Conservation (phyloP, 2,888 invertebrate genomes). For the Synanthedon vespiformis region DNA sequence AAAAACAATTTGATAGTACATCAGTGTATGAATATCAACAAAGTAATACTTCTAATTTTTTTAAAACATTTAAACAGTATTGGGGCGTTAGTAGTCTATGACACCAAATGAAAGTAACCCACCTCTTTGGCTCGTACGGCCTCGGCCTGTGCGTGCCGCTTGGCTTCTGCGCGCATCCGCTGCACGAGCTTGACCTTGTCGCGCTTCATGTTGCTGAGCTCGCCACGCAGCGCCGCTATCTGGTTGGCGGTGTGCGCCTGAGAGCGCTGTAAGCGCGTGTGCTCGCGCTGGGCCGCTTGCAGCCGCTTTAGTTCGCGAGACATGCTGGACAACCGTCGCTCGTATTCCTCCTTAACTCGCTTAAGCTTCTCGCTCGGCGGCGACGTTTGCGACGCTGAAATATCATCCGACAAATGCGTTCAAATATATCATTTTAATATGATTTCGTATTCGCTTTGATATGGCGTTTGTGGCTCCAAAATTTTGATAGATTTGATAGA, state of each 20-base stretch:
- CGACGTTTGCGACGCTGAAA: conserved; percentile 55
- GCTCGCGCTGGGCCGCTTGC: conserved; percentile 90
- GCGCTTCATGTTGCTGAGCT: conserved; percentile 85
- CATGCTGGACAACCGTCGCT: conserved; percentile 85
- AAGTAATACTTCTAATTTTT: too few relatives aligned
- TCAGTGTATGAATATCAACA: too few relatives aligned
- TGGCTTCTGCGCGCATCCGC: conserved; percentile 92
- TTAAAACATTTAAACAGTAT: neutral
- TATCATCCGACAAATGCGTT: neutral
- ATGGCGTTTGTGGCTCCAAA: too few relatives aligned
- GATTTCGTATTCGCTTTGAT: neutral
- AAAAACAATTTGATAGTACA: neutral
- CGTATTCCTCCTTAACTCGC: conserved; percentile 90
- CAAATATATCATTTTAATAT: neutral
- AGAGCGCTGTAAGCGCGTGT: conserved; percentile 84
- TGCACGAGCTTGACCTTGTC: conserved; percentile 90
- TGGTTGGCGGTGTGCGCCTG: conserved; percentile 84
- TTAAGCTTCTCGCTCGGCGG: conserved; percentile 79
- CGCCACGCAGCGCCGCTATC: conserved; percentile 76
- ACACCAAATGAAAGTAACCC: conserved; percentile 1
- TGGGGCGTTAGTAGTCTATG: too few relatives aligned
- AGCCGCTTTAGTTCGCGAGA: conserved; percentile 86
- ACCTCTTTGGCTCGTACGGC: conserved; percentile 80
- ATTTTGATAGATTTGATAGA: too few relatives aligned
- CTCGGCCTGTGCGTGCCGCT: conserved; percentile 87